Percentiles rank a stretch among this genome's conserved stretches.
These are phyloP conservation scores for Eufriesea mexicana DNA, from an alignment of 1,140 invertebrate genomes.

Conservation along the genomic window DNA sequence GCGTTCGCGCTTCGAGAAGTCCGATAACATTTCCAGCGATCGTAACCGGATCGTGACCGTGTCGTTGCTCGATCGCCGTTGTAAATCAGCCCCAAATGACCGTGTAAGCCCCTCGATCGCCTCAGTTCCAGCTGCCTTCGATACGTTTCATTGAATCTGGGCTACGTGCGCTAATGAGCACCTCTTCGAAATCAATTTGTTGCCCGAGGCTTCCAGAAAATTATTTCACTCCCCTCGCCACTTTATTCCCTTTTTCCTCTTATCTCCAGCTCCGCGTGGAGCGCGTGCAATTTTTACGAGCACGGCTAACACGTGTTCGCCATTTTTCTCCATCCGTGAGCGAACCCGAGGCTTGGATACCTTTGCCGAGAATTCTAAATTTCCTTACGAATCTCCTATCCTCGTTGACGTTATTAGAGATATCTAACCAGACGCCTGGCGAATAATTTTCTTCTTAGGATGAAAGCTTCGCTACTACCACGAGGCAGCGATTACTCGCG, in stretches of 20 bases:
- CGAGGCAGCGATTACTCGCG: too few species aligned
- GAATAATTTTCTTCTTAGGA: too few species aligned
- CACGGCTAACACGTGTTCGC: too few species aligned
- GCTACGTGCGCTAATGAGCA: background rate
- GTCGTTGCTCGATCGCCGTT: slow-evolving; percentile 20
- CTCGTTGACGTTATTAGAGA: too few species aligned
- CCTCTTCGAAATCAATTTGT: background rate
- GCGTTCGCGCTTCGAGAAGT: background rate
- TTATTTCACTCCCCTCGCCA: background rate
- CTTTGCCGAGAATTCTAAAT: too few species aligned
- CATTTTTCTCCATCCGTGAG: too few species aligned
- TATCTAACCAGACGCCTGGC: too few species aligned
- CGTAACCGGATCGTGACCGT: slow-evolving; percentile 37
- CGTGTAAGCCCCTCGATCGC: slow-evolving; percentile 8
- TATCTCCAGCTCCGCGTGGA: too few species aligned
- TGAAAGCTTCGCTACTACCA: too few species aligned
- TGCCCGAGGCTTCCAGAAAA: background rate
- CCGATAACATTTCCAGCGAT: slow-evolving; percentile 26
- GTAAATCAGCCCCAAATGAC: slow-evolving; percentile 35
- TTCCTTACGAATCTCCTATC: too few species aligned
- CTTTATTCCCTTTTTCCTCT: background rate
- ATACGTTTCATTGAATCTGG: background rate
- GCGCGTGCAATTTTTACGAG: too few species aligned
- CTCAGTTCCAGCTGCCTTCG: slow-evolving; percentile 1
- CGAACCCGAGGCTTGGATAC: too few species aligned